Percentiles rank a stretch among this genome's conserved stretches.
phyloP scores from a whole-genome alignment of 2,888 invertebrate genomes.

The Himalopsyche anomala region DNA sequence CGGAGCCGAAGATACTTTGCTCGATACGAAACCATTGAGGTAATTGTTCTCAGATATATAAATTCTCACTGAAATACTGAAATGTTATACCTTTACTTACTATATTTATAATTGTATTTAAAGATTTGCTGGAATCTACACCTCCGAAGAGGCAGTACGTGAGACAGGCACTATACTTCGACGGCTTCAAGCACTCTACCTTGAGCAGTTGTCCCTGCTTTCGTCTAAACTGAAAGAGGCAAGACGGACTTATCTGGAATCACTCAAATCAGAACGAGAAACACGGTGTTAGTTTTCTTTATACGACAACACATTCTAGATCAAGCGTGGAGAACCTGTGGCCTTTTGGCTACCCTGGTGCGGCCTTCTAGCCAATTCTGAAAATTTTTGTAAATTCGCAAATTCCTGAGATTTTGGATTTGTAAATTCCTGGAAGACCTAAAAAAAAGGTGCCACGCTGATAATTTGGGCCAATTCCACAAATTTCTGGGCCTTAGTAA shows the following conservation, averaged over 20 bases:
- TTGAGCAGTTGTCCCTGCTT: constrained; percentile 87
- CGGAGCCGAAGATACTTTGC: constrained; percentile 71
- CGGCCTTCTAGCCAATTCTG: too few species aligned
- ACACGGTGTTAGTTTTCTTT: constrained; percentile 80
- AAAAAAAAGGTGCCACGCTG: too few species aligned
- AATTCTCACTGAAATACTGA: constrained; percentile 43
- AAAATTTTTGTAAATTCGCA: too few species aligned
- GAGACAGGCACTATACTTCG: constrained; percentile 86
- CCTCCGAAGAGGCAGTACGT: constrained; percentile 90
- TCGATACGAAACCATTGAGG: constrained; percentile 71
- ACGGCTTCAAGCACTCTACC: constrained; percentile 87
- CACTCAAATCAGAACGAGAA: constrained; percentile 87
- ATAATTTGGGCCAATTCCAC: too few species aligned
- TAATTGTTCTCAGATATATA: constrained; percentile 64
- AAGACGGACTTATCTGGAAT: constrained; percentile 83
- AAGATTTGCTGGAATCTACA: constrained; percentile 92
- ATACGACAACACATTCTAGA: neutral
- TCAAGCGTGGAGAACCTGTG: neutral
- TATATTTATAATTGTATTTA: constrained; percentile 65
- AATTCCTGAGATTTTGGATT: too few species aligned
- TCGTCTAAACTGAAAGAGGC: constrained; percentile 84
- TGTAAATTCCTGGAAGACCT: too few species aligned
- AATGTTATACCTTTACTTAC: neutral
- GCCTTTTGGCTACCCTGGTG: too few species aligned
- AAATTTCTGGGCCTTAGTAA: too few species aligned